Base-by-base conservation (phyloP, 2,888 invertebrate genomes). In the Caradrina clavipalpis region DNA sequence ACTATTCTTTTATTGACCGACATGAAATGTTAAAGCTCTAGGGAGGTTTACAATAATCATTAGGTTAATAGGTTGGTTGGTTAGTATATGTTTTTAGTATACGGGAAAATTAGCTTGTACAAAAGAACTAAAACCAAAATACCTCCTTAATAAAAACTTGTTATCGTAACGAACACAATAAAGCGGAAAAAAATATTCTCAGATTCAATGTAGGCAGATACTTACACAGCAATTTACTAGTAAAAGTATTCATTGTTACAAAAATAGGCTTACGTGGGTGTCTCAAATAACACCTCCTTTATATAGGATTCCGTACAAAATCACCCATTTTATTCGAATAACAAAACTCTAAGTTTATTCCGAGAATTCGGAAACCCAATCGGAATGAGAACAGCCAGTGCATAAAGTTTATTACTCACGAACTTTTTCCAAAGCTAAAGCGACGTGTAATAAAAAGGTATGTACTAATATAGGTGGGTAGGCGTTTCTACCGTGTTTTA, bases 341-440 rank as follows among this genome's bases (percentile, higher is more conserved):
- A 80, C 61, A 65, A 80, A 75, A 69, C 39, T 31, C 10, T 31
- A 53, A 65, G 55, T 75, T 80, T 76, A 80, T 69, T 70, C 60
- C 31, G 39, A 26, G 22, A 55, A 76, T 56, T 45, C 55, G 19
- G 17, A 42, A 54, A 63, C 11, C 59, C 62, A 64, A 60, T 53
- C n/a, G 61, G 7, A 74, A 66, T 59, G 45, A 49, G 45, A 74
- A 72, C 70, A 71, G 45, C 51, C 53, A 57, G 49, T 65, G 68
- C 7, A 73, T 78, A 71, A 81, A 78, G 26, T 81, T 83, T 78
- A 80, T 69, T 73, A 71, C 69, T 69, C 69, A 73, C 63, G 74
- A 73, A 78, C 26, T 68, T 66, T 76, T 74, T 73, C 50, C 50
- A 83, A 62, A 60, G 56, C 31, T 65, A 45, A 67, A 70, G 21